Conservation (phyloP, 2,888 invertebrate genomes). For the Muscina levida region DNA sequence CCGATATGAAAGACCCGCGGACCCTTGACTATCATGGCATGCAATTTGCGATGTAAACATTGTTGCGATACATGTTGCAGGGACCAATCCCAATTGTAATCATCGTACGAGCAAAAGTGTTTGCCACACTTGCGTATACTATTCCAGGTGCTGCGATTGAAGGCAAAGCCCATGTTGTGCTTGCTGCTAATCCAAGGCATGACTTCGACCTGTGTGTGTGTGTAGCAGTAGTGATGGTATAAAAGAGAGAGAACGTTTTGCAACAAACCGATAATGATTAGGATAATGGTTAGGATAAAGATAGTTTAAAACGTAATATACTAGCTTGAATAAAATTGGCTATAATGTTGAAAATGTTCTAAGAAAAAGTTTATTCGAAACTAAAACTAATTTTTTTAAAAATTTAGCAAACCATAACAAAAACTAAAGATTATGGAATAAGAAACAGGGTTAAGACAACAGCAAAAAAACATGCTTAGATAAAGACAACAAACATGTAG, state of each 20-base stretch:
- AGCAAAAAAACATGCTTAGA: neutral
- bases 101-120: conserved; percentile 97
- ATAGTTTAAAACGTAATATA: neutral
- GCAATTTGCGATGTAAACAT: conserved; percentile 87
- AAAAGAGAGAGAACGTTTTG: conserved; percentile 16
- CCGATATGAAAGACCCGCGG: conserved; percentile 99
- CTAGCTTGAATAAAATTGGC: neutral
- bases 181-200: conserved; percentile 97
- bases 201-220: conserved; percentile 87
- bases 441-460: neutral
- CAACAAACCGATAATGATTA: conserved; percentile 12
- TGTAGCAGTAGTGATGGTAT: neutral
- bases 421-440: conserved; percentile 29
- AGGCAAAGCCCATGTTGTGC: conserved; percentile 99
- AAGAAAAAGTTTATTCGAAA: conserved; percentile 12
- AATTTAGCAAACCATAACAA: conserved; percentile 39
- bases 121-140: conserved; percentile 89
- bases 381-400: conserved; percentile 41
- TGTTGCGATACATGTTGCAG: conserved; percentile 94
- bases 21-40: conserved; percentile 93
- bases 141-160: conserved; percentile 93
- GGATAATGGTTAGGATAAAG: neutral
- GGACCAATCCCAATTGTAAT: conserved; percentile 99
- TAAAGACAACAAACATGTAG: too few species aligned
- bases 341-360: conserved; percentile 22